Conservation (phyloP, 2,113 vertebrate genomes). For the Notarius lentiginosus region DNA sequence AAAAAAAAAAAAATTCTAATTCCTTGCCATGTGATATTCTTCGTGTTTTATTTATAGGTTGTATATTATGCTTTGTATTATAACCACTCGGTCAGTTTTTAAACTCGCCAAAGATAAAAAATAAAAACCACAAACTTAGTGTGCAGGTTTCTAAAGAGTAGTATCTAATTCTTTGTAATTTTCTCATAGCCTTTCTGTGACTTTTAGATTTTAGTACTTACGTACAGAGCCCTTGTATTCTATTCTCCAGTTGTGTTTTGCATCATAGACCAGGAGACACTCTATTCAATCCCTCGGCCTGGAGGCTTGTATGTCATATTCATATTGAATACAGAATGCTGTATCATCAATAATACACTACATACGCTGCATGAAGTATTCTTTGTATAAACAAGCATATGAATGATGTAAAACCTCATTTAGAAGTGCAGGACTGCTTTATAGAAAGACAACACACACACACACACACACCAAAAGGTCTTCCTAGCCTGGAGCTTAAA, state of each 20-base stretch:
- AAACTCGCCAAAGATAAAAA: neutral
- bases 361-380: conserved; percentile 3
- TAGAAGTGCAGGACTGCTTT: neutral
- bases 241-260: neutral
- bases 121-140: neutral
- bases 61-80: neutral
- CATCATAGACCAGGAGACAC: neutral
- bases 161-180: neutral
- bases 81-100: neutral
- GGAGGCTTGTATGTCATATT: neutral
- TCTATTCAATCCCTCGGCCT: neutral
- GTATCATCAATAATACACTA: neutral
- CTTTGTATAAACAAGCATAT: neutral
- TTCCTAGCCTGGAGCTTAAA: conserved; percentile 26
- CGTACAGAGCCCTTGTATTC: neutral
- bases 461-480: conserved; percentile 19
- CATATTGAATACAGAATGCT: neutral
- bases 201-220: neutral
- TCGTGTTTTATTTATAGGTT: neutral
- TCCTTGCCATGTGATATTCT: neutral
- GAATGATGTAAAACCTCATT: conserved; percentile 1
- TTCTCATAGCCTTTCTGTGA: neutral
- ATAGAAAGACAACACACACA: conserved; percentile 20
- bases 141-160: neutral
- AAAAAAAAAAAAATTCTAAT: neutral